Evolutionary conservation across 2,113 vertebrate genomes (phyloP).

Genomic region (Calonectris borealis): DNA sequence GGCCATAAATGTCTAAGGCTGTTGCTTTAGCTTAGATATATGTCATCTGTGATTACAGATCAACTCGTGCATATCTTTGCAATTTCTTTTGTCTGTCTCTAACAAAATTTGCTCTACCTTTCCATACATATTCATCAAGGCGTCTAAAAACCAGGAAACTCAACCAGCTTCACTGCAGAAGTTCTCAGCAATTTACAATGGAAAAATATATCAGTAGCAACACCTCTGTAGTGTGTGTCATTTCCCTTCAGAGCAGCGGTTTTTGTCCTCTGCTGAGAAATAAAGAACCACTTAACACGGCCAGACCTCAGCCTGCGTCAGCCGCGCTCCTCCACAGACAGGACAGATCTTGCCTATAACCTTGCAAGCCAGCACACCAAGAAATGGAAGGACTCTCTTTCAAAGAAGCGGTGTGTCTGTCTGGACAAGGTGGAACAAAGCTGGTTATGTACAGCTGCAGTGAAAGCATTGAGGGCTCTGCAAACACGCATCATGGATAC

Average conservation of each 20-base stretch:
- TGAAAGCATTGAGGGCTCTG: not conserved
- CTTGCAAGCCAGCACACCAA: not conserved
- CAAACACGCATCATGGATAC: no score
- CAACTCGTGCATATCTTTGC: not conserved
- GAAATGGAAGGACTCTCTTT: not conserved
- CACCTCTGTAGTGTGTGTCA: not conserved
- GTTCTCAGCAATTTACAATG: not conserved
- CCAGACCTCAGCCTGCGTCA: not conserved
- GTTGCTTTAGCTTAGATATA: not conserved
- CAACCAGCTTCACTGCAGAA: not conserved
- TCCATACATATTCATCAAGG: not conserved
- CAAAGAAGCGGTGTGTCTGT: rapidly evolving
- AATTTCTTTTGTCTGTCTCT: not conserved
- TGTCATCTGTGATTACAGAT: not conserved
- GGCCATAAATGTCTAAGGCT: not conserved
- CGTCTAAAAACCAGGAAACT: not conserved
- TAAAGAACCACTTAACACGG: not conserved
- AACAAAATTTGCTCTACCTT: not conserved
- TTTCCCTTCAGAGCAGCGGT: not conserved
- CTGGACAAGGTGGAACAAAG: not conserved
- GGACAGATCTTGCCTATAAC: not conserved
- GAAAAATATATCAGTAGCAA: not conserved
- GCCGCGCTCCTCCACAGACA: not conserved
- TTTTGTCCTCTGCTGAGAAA: not conserved
- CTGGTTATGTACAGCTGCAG: not conserved